Base-by-base conservation (phyloP, 2,888 invertebrate species). In the Carcina quercana region DNA sequence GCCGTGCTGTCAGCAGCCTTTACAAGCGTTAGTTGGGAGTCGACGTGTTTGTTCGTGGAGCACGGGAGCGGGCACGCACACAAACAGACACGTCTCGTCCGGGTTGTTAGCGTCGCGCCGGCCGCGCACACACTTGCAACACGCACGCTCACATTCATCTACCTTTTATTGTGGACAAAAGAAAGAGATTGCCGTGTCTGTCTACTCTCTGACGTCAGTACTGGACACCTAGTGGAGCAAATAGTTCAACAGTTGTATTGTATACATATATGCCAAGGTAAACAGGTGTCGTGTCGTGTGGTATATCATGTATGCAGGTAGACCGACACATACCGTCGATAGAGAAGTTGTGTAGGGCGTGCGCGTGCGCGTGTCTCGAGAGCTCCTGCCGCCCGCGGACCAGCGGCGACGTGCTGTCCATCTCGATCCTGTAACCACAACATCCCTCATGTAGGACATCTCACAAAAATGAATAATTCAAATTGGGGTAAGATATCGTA, bases 361-460 rank as follows among this genome's bases (percentile, higher is more conserved):
- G 72, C 34, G 74, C 51, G 47, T 72, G 72, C 33, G 71, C 50
- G 45, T 75, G 76, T 46, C 75, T 68, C 59, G 75, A 61, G 44
- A 73, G 52, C 45, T 80, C 82, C 40, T 68, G 83, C 47, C 85
- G 86, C 42, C 83, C 79, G 58, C 86, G 85, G 52, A 83, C 67
- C 66, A 93, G 68, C 83, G 91, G 88, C 33, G 91, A 88, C 68
- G 90, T 88, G 2, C 92, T 89, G 70, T 93, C 93, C 59, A 91
- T 86, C 59, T 91, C 91, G 68, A 93, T 91, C 60, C 91, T 85
- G 52, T 2, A 60, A 59, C 7, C n/a, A n/a, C n/a, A n/a, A n/a
- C n/a, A n/a, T n/a, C n/a, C n/a, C n/a, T n/a, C n/a, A n/a, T n/a
- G n/a, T n/a, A n/a, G n/a, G n/a, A n/a, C n/a, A n/a, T n/a, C n/a